Percentiles rank a stretch among this genome's conserved stretches.
phyloP scores from a whole-genome alignment of 1,140 invertebrate species.

The Rhopalosiphum padi region DNA sequence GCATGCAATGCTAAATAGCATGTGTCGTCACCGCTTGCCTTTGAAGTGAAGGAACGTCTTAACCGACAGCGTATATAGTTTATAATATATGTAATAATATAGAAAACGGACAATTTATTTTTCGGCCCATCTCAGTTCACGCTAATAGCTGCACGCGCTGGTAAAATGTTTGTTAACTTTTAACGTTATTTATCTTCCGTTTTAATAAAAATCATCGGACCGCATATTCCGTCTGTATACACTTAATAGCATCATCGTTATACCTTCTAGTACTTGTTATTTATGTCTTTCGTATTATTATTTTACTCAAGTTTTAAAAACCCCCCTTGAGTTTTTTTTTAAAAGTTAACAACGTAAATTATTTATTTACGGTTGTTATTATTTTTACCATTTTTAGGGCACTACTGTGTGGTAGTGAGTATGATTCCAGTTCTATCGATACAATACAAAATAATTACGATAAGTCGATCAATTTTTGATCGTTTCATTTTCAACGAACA shows the following conservation, averaged over 20 bases:
- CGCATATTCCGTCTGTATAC: background rate
- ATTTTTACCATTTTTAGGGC: background rate
- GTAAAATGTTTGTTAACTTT: background rate
- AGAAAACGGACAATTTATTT: background rate
- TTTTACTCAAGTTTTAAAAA: background rate
- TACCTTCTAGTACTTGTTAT: background rate
- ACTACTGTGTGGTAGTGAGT: background rate
- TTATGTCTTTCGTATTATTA: conserved; percentile 4
- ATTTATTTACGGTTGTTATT: conserved; percentile 20
- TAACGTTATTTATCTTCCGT: conserved; percentile 9
- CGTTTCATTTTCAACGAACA: background rate
- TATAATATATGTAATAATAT: background rate
- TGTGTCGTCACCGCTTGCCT: background rate
- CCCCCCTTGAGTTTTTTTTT: background rate
- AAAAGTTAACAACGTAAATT: background rate
- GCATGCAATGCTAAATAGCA: background rate
- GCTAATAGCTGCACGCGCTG: background rate
- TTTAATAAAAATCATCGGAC: conserved; percentile 12
- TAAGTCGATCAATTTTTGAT: background rate
- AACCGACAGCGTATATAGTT: background rate
- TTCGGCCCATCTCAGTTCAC: background rate
- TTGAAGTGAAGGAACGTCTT: background rate
- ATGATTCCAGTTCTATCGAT: background rate
- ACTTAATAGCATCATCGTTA: background rate
- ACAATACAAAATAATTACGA: background rate